Conservation (phyloP, 2,797 vertebrate species). For the Otus scops region DNA sequence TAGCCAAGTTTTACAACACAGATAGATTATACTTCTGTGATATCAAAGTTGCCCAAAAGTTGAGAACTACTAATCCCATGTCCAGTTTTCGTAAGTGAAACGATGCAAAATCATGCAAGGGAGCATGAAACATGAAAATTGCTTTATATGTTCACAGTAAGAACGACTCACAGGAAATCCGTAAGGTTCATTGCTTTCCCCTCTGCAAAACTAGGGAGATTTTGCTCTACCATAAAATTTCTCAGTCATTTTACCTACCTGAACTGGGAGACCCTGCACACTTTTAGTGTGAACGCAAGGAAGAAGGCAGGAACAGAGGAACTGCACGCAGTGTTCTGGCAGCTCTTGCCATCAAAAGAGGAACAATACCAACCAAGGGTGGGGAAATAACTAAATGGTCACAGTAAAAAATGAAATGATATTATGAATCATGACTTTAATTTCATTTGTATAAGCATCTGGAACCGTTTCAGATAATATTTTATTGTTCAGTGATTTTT, state of each 20-base stretch:
- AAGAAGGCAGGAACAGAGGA: not conserved
- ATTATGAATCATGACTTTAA: not conserved
- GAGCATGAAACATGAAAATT: not conserved
- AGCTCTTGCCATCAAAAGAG: not conserved
- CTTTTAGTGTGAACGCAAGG: not conserved
- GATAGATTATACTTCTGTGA: not conserved
- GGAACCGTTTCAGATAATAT: not conserved
- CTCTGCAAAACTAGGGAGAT: not conserved
- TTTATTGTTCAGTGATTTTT: not conserved
- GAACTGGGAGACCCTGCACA: not conserved
- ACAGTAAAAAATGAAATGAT: not conserved
- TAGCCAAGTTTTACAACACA: not conserved
- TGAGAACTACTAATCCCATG: not conserved
- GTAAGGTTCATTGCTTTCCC: not conserved
- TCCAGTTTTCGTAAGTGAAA: not conserved
- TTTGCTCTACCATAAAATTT: not conserved
- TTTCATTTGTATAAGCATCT: not conserved
- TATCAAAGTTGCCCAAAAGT: not conserved
- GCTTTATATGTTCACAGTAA: not conserved
- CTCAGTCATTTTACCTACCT: not conserved
- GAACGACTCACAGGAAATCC: not conserved
- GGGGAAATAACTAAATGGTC: not conserved
- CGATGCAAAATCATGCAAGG: not conserved
- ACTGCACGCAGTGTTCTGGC: accelerated
- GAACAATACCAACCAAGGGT: not conserved